Conservation (phyloP, 2,888 invertebrate genomes). For the Stenoptilia bipunctidactyla region DNA sequence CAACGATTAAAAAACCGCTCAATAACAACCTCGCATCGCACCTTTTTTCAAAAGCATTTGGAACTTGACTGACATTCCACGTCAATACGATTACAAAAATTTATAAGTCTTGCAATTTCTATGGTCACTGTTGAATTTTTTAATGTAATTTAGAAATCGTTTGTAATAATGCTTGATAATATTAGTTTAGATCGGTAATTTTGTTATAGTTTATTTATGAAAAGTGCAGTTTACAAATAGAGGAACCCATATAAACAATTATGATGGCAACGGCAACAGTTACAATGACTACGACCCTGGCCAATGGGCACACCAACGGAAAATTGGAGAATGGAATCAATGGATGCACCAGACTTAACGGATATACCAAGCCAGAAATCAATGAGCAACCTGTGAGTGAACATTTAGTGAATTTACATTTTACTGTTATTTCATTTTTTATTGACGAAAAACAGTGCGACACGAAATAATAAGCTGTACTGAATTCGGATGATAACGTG, state of each 20-base stretch:
- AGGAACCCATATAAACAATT: constrained; percentile 2
- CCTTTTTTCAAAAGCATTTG: not conserved
- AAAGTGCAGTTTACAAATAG: not conserved
- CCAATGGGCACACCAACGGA: constrained; percentile 45
- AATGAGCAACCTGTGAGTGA: no score
- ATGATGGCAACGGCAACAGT: constrained; percentile 44
- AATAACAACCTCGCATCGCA: not conserved
- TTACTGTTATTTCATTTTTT: no score
- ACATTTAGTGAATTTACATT: no score
- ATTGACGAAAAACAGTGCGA: no score
- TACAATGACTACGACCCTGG: constrained; percentile 52
- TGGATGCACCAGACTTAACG: not conserved
- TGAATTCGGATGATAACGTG: no score
- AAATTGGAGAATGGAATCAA: not conserved
- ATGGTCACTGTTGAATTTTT: not conserved
- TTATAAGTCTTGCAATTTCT: not conserved
- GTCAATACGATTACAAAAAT: not conserved
- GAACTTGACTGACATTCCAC: not conserved
- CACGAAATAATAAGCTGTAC: no score
- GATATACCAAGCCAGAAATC: not conserved
- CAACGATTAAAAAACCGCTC: not conserved
- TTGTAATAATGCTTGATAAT: not conserved
- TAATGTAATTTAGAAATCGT: not conserved
- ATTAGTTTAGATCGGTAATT: not conserved
- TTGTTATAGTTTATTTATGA: not conserved